Evolutionary conservation across 1,140 invertebrate genomes (phyloP), one percentile per base, ranked within the genome.

Genomic region (Drosophila jambulina): DNA sequence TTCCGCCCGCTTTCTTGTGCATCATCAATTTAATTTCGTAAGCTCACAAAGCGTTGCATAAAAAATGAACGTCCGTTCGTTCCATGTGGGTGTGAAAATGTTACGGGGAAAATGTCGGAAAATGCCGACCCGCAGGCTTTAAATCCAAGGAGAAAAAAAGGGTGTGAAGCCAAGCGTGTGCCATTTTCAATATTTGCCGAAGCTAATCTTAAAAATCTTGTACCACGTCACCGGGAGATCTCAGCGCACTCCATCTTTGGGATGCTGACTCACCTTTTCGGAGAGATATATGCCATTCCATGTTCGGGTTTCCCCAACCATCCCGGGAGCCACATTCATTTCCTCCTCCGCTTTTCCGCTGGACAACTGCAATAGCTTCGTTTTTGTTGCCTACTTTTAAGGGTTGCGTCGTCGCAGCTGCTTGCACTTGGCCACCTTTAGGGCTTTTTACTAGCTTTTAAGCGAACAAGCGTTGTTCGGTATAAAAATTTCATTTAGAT

Each of bases 21-120:
- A 88, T 85, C 81, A 88, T 88, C 85, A 90, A 90, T 88, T 85
- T 90, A 78, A 90, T 88, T 88, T 90, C 63, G 80, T 90, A 71
- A 84, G 80, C 84, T 80, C 51, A 78, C 84, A 80, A 74, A 83
- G 83, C 76, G 71, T 77, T 87, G 80, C 80, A 81, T 84, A 90
- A 84, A 90, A 88, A 81, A 81, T 90, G 78, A 84, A 58, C 75
- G 63, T 80, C 67, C 78, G 58, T 78, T 67, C 21, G 21, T 46
- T 46, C 69, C 77, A 62, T 69, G 80, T 80, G 76, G 80, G 83
- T 87, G 83, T 88, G 72, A 88, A 87, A 87, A 80, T 77, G 40
- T 38, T 34, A 32, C 27, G 19, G 54, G 54, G 54, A 65, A 68
- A 29, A 42, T 43, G 51, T 54, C 27, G 51, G 51, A 54, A 54